Evolutionary conservation across 2,888 invertebrate genomes (phyloP).

Genomic region (Autographa gamma): DNA sequence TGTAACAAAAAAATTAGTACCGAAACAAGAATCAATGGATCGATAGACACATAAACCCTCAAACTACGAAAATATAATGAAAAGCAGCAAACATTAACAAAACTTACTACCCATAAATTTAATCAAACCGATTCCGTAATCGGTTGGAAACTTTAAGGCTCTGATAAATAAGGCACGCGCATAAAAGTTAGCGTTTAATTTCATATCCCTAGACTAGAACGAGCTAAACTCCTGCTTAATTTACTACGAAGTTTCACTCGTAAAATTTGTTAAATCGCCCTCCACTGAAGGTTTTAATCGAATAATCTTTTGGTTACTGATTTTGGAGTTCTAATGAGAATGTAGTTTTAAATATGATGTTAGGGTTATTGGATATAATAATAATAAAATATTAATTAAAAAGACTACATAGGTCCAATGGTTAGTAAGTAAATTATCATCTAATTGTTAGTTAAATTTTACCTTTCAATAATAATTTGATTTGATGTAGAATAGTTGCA

Average conservation of each 20-base stretch:
- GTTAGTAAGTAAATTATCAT: too few relatives aligned
- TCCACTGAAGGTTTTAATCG: constrained; percentile 44
- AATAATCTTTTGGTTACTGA: constrained; percentile 34
- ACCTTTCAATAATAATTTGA: too few relatives aligned
- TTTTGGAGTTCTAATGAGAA: constrained; percentile 37
- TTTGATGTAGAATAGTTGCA: too few relatives aligned
- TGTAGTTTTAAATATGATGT: not conserved
- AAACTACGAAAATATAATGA: not conserved
- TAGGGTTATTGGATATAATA: too few relatives aligned
- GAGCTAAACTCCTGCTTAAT: constrained; percentile 41
- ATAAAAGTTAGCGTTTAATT: constrained; percentile 56
- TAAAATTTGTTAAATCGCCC: constrained; percentile 53
- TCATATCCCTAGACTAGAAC: constrained; percentile 40
- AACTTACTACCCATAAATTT: constrained; percentile 26
- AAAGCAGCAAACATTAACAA: not conserved
- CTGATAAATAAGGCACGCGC: constrained; percentile 51
- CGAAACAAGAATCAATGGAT: too few relatives aligned
- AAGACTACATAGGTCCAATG: too few relatives aligned
- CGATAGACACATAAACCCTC: not conserved
- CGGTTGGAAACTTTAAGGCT: constrained; percentile 44
- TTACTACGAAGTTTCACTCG: constrained; percentile 49
- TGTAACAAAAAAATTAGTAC: too few relatives aligned
- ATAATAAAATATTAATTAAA: too few relatives aligned
- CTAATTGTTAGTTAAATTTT: too few relatives aligned
- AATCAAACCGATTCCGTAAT: constrained; percentile 41